phyloP scores from a whole-genome alignment of 2,113 vertebrate genomes.

The Eira barbara region DNA sequence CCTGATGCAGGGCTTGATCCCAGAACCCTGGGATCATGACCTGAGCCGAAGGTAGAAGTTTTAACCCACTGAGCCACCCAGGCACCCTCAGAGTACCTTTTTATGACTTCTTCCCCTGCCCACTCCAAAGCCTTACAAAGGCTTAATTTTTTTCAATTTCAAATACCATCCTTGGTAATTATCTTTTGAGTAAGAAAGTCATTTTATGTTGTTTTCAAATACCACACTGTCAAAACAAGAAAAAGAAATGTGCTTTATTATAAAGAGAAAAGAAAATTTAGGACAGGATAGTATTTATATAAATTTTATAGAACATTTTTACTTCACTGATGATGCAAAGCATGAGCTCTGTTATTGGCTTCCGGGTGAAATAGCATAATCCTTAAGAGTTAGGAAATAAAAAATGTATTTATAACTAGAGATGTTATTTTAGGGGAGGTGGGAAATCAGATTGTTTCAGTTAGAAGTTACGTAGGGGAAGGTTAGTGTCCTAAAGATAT shows the following conservation, averaged over 20 bases:
- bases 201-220: constrained; percentile 27
- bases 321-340: background rate
- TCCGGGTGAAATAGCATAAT: background rate
- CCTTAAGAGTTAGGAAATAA: background rate
- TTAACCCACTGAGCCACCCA: too few species aligned
- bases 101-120: background rate
- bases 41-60: too few species aligned
- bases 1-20: too few species aligned
- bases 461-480: constrained; percentile 8
- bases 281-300: background rate
- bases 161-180: constrained; percentile 20
- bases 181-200: background rate
- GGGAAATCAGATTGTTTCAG: background rate
- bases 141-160: background rate
- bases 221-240: background rate
- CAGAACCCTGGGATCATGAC: too few species aligned
- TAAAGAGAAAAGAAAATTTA: background rate
- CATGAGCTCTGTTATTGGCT: background rate
- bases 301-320: constrained; percentile 13
- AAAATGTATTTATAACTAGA: constrained; percentile 12
- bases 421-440: background rate
- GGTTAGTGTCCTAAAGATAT: background rate
- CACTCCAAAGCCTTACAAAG: background rate
- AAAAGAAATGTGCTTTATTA: constrained; percentile 12
- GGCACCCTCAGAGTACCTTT: background rate